Percentiles rank a stretch among this genome's conserved stretches.
Conservation (phyloP, 2,113 vertebrate genomes). For the Calcarius ornatus region DNA sequence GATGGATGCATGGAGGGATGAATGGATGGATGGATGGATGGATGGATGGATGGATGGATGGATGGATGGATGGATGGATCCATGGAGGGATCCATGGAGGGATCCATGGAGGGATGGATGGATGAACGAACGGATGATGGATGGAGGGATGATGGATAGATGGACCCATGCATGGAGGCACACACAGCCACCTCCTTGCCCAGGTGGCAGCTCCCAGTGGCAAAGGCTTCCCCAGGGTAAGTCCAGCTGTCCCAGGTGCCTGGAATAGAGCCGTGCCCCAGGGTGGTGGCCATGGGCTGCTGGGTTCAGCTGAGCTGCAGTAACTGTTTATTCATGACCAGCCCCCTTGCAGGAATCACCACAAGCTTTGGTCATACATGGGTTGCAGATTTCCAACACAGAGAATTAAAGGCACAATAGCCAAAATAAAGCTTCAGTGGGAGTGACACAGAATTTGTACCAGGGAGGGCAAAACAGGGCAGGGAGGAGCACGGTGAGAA, state of each 20-base stretch:
- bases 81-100: too few relatives aligned
- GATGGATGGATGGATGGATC: background rate
- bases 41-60: background rate
- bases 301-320: background rate
- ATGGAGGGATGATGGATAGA: background rate
- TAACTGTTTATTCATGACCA: accelerated
- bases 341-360: background rate
- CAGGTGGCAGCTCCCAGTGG: background rate
- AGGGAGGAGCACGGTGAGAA: background rate
- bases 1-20: background rate
- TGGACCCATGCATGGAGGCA: background rate
- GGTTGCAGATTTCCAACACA: background rate
- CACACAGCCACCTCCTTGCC: background rate
- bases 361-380: background rate
- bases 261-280: background rate
- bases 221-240: background rate
- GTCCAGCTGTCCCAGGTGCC: background rate
- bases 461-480: background rate
- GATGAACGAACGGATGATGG: too few relatives aligned
- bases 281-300: background rate
- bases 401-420: background rate
- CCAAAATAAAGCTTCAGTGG: background rate
- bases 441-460: background rate
- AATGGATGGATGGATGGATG: background rate
- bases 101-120: too few relatives aligned